phyloP scores from a whole-genome alignment of 2,888 invertebrate species.

The Dicyrtomina minuta region DNA sequence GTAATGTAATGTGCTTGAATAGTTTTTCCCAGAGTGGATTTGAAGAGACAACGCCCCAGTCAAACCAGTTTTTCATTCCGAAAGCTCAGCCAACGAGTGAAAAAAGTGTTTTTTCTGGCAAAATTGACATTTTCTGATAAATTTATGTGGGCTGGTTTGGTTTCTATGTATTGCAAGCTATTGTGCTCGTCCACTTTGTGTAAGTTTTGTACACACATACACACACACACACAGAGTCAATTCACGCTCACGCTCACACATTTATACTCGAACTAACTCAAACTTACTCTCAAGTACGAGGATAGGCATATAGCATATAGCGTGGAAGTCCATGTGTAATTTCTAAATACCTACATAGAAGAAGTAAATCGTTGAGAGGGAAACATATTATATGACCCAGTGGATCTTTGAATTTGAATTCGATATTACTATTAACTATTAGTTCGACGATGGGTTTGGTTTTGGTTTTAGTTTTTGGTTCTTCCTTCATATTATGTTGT shows the following conservation, averaged over 20 bases:
- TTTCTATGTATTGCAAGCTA: constrained; percentile 30
- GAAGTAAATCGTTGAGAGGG: too few relatives aligned
- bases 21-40: constrained; percentile 33
- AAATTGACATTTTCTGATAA: constrained; percentile 54
- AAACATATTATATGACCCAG: too few relatives aligned
- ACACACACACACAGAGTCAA: constrained; percentile 9
- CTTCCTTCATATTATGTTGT: not conserved
- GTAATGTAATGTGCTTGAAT: constrained; percentile 36
- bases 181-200: constrained; percentile 25
- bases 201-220: not conserved
- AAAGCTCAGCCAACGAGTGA: constrained; percentile 38
- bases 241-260: constrained; percentile 14
- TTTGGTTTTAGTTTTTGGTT: not conserved
- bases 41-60: constrained; percentile 53
- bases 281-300: not conserved
- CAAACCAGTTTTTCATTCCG: constrained; percentile 49
- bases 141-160: constrained; percentile 48
- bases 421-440: too few relatives aligned
- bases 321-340: not conserved
- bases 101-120: constrained; percentile 49
- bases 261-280: not conserved
- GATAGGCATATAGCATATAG: too few relatives aligned
- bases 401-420: too few relatives aligned
- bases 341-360: too few relatives aligned
- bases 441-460: too few relatives aligned